phyloP scores from a whole-genome alignment of 2,797 vertebrate genomes.

The Leptatherina wallacei region DNA sequence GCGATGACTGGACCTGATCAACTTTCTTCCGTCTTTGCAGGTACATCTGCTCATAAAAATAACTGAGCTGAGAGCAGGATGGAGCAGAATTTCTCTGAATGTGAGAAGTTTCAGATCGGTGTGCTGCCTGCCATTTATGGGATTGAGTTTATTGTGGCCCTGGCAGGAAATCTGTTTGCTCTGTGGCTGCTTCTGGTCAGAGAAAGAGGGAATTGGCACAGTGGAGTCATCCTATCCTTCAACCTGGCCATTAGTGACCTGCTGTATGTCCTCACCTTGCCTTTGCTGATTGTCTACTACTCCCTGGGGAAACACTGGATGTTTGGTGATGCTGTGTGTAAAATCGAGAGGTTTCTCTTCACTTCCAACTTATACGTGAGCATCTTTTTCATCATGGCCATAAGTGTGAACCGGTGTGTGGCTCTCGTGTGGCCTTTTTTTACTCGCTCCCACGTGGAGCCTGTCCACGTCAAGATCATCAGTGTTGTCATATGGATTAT shows the following conservation, averaged over 20 bases:
- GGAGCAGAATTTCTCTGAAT: accelerated
- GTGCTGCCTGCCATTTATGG: conserved; percentile 79
- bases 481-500: conserved; percentile 77
- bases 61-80: conserved; percentile 30
- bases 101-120: conserved; percentile 61
- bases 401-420: conserved; percentile 87
- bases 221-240: conserved; percentile 83
- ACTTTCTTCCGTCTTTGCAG: conserved; percentile 17
- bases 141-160: conserved; percentile 76
- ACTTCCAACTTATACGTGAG: conserved; percentile 86
- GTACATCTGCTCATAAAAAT: conserved; percentile 5
- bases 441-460: conserved; percentile 64
- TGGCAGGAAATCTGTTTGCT: conserved; percentile 82
- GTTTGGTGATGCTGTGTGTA: conserved; percentile 76
- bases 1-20: neutral
- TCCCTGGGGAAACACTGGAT: conserved; percentile 74
- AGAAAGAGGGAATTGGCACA: conserved; percentile 81
- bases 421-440: conserved; percentile 85
- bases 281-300: conserved; percentile 82
- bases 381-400: conserved; percentile 86
- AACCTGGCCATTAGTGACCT: conserved; percentile 87
- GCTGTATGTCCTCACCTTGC: conserved; percentile 83
- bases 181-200: conserved; percentile 74
- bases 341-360: conserved; percentile 86
- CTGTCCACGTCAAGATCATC: conserved; percentile 71